Evolutionary conservation across 2,797 vertebrate species (phyloP), one percentile per base, ranked within the genome.

Genomic region (Acomys russatus): DNA sequence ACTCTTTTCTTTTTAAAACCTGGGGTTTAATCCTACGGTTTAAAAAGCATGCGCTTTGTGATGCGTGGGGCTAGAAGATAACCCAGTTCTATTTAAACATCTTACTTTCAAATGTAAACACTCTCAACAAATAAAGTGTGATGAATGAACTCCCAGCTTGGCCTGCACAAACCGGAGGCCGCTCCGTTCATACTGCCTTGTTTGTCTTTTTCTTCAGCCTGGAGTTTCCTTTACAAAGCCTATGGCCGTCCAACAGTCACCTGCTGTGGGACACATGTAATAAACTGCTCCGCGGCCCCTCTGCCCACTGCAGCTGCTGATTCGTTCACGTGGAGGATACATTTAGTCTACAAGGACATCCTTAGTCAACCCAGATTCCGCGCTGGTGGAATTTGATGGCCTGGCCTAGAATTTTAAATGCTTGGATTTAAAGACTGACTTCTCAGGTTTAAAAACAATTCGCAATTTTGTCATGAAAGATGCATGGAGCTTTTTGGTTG

Each of bases 201-300:
- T 96, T 96, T 94, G 88, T 97, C 85, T 94, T 97, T 97, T 92
- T 78, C 88, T 97, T 93, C 73, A 96, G 80, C 93, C 93, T 96
- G 84, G 85, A 97, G 95, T 88, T 90, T 63, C 83, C 73, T 87
- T 90, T 95, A 86, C 88, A 95, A 94, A 97, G 94, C 93, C 88
- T 89, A 33, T 90, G 56, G 97, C 90, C 66, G 86, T 56, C 98
- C 98, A 96, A 92, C 91, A 97, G 93, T 61, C 94, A 85, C 85
- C 64, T 98, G 96, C 84, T 85, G 91, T 4, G 33, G 78, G 92
- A 97, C 77, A 96, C 96, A 95, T 73, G 80, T 92, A 79, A 95
- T 94, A 91, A 66, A 80, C 79, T 66, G n/a, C 54, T 79, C 9
- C 9, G 0, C 93, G 94, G n/a, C 68, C 44, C 63, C 44, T 84